These are phyloP conservation scores for Tyto alba DNA, from an alignment of 2,113 vertebrate genomes.

Conservation along the genomic window DNA sequence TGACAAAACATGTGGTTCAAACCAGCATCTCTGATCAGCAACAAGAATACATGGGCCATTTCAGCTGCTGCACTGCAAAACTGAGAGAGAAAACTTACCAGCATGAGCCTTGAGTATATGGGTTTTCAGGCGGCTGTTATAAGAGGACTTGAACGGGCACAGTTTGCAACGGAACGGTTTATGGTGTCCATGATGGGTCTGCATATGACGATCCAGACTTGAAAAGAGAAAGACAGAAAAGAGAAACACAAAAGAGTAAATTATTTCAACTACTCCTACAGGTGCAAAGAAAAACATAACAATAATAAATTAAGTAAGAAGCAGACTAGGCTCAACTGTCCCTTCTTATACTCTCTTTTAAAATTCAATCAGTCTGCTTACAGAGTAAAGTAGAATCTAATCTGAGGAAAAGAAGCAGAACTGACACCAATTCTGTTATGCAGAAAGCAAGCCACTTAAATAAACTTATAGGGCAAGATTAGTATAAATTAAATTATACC, in stretches of 20 bases:
- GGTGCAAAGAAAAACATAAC: neutral
- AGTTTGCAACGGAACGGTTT: slow-evolving; percentile 98
- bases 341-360: neutral
- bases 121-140: slow-evolving; percentile 94
- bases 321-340: neutral
- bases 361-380: neutral
- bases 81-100: slow-evolving; percentile 75
- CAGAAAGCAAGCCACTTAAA: neutral
- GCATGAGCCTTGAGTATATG: slow-evolving; percentile 95
- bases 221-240: neutral
- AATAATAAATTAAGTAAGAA: neutral
- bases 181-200: slow-evolving; percentile 96
- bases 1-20: neutral
- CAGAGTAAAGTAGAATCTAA: neutral
- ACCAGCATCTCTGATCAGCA: neutral
- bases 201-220: slow-evolving; percentile 96
- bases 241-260: neutral
- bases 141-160: slow-evolving; percentile 98
- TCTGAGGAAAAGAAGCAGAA: neutral
- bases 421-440: neutral
- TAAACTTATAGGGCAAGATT: neutral
- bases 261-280: neutral
- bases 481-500: neutral
- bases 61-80: neutral
- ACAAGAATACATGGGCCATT: neutral